Percentiles rank a stretch among this genome's conserved stretches.
Evolutionary conservation across 2,888 invertebrate genomes (phyloP).

Genomic region (Brenthis ino): DNA sequence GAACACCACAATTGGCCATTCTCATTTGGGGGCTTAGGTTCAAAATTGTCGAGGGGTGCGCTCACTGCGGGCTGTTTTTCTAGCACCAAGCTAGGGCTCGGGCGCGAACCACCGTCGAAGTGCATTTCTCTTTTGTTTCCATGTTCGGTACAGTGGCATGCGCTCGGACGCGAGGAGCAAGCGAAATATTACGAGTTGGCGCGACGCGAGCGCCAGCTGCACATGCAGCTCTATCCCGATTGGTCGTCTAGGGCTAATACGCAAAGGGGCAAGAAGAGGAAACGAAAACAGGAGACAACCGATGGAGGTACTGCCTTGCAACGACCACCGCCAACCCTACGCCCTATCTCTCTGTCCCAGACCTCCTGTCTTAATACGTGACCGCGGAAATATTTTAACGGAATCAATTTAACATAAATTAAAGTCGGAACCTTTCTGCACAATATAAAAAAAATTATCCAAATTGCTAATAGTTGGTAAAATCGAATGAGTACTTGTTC

Average conservation of each 20-base stretch:
- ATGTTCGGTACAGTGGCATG: conserved; percentile 96
- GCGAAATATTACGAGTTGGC: conserved; percentile 99
- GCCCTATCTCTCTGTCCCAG: conserved; percentile 17
- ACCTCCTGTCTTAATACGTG: conserved; percentile 27
- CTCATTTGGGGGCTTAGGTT: conserved; percentile 67
- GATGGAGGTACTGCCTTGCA: conserved; percentile 93
- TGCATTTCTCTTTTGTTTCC: conserved; percentile 82
- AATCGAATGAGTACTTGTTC: conserved; percentile 19
- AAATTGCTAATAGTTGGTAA: not conserved
- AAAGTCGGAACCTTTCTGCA: no score
- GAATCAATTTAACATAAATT: not conserved
- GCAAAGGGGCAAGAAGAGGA: conserved; percentile 99
- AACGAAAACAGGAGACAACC: conserved; percentile 98
- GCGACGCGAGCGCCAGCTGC: conserved; percentile 98
- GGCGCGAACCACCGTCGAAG: conserved; percentile 70
- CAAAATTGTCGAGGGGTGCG: conserved; percentile 76
- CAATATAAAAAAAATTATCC: no score
- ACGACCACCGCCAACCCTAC: conserved; percentile 60
- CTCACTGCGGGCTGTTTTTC: conserved; percentile 86
- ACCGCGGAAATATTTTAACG: conserved; percentile 4
- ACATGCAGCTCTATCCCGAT: conserved; percentile 99
- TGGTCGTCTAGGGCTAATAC: conserved; percentile 99
- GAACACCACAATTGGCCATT: conserved; percentile 80
- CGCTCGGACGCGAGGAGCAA: conserved; percentile 99
- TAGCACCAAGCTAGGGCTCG: conserved; percentile 84